A percentile compares a stretch with the other conserved stretches of the same genome.
phyloP scores from a whole-genome alignment of 2,797 vertebrate genomes.

The Mastacembelus armatus region DNA sequence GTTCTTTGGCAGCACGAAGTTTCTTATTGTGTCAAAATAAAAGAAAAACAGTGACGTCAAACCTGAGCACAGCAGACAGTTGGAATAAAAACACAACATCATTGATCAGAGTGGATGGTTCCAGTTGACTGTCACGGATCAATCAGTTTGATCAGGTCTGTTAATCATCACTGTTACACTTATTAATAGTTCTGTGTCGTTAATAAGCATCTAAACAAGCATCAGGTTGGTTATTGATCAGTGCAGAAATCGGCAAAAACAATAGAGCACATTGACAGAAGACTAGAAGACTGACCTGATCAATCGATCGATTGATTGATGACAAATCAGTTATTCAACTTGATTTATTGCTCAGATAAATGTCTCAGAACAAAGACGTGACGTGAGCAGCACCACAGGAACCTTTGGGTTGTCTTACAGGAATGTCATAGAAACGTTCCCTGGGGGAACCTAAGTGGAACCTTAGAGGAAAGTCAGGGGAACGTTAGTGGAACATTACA shows the following conservation, averaged over 20 bases:
- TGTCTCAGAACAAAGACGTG: neutral
- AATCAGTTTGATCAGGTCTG: slow-evolving; percentile 10
- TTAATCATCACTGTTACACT: neutral
- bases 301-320: neutral
- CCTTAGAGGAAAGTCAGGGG: neutral
- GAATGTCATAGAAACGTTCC: no score
- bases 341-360: neutral
- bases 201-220: slow-evolving; percentile 6
- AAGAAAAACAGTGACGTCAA: neutral
- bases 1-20: slow-evolving; percentile 63
- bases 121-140: neutral
- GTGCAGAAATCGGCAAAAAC: neutral
- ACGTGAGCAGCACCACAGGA: no score
- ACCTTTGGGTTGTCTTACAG: neutral
- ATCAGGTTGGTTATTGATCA: slow-evolving; percentile 1
- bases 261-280: neutral
- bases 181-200: neutral
- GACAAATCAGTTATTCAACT: no score
- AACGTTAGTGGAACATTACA: neutral
- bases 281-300: neutral
- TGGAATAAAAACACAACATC: neutral
- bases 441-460: no score
- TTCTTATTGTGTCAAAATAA: no score
- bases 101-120: neutral
- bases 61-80: neutral